A percentile compares a stretch with the other conserved stretches of the same genome.
These are phyloP conservation scores for Gnathonemus longibarbis DNA, from an alignment of 2,113 vertebrate genomes.

Conservation along the genomic window DNA sequence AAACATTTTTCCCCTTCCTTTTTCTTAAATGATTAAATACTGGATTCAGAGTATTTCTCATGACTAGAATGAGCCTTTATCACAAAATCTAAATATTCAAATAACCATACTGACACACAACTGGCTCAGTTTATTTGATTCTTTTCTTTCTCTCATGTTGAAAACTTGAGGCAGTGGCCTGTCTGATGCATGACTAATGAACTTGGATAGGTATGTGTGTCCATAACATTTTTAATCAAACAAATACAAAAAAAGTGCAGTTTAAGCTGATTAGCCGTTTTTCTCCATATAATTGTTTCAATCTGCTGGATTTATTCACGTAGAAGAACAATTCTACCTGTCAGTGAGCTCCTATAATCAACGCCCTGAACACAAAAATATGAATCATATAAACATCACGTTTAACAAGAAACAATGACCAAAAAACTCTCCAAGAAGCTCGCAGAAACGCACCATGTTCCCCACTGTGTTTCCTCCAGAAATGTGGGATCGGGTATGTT, in stretches of 20 bases:
- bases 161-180: neutral
- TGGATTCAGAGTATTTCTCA: neutral
- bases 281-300: neutral
- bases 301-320: neutral
- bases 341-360: neutral
- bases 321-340: neutral
- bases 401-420: neutral
- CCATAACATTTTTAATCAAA: neutral
- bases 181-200: neutral
- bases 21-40: neutral
- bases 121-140: neutral
- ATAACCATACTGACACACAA: neutral
- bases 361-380: neutral
- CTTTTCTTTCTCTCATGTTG: neutral
- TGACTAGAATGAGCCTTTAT: neutral
- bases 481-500: neutral
- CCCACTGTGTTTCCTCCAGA: neutral
- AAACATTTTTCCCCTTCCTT: neutral
- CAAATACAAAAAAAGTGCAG: neutral
- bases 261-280: neutral
- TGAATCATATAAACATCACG: neutral
- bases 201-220: neutral
- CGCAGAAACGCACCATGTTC: neutral
- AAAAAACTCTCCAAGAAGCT: neutral
- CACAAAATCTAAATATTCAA: neutral